Conservation (phyloP, 2,888 invertebrate genomes). For the Bursaphelenchus okinawaensis region DNA sequence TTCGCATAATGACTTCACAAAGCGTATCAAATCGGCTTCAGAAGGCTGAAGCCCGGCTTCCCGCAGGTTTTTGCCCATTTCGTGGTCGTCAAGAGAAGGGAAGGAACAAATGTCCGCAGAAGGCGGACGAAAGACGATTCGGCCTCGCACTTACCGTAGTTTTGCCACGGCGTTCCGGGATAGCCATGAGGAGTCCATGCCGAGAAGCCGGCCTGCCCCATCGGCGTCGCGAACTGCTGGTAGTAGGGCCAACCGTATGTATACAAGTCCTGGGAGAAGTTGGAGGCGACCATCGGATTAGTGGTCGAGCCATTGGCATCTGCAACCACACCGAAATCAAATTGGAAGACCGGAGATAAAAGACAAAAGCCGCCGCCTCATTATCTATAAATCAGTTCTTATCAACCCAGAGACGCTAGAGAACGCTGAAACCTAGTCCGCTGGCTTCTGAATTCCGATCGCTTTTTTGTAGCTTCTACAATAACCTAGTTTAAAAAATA, state of each 20-base stretch:
- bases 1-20: neutral
- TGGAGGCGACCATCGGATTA: slow-evolving; percentile 31
- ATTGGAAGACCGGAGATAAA: slow-evolving; percentile 14
- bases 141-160: slow-evolving; percentile 38
- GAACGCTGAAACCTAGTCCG: neutral
- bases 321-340: slow-evolving; percentile 15
- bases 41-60: neutral
- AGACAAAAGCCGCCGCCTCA: neutral
- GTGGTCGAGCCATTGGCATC: slow-evolving; percentile 26
- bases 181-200: slow-evolving; percentile 45
- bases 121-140: slow-evolving; percentile 7
- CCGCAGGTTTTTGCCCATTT: neutral
- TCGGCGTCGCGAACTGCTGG: slow-evolving; percentile 30
- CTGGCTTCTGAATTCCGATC: neutral
- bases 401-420: neutral
- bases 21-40: neutral
- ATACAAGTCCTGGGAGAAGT: slow-evolving; percentile 23
- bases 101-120: slow-evolving; percentile 7
- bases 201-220: slow-evolving; percentile 34
- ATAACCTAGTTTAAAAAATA: too few species aligned
- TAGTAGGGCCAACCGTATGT: slow-evolving; percentile 21
- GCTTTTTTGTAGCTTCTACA: neutral
- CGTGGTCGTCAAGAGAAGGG: neutral
- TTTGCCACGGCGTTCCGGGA: slow-evolving; percentile 41
- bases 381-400: neutral